Evolutionary conservation across 1,140 invertebrate genomes (phyloP).

Genomic region (Zaprionus africanus): DNA sequence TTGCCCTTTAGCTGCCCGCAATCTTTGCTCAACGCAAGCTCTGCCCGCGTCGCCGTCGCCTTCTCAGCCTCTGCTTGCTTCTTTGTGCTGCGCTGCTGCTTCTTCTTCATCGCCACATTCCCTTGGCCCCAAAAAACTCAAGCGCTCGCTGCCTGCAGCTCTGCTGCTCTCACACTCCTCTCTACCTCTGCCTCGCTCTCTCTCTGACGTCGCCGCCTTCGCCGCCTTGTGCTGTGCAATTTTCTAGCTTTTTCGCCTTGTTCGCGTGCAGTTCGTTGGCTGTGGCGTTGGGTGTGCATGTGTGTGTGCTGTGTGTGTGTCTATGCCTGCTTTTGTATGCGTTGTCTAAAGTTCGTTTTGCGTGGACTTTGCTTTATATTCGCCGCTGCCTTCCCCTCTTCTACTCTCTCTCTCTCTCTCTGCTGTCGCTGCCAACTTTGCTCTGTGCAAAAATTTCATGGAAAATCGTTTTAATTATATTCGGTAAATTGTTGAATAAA

Average conservation of each 20-base stretch:
- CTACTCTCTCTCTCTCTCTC: background rate
- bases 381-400: constrained; percentile 4
- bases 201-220: constrained; percentile 15
- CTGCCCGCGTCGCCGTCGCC: background rate
- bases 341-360: constrained; percentile 45
- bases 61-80: background rate
- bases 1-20: constrained; percentile 12
- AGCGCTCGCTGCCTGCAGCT: constrained; percentile 2
- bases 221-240: constrained; percentile 61
- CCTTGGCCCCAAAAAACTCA: constrained; percentile 50
- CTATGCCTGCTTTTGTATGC: constrained; percentile 26
- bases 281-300: constrained; percentile 32
- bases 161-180: constrained; percentile 13
- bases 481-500: constrained; percentile 60
- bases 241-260: constrained; percentile 72
- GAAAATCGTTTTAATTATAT: constrained; percentile 83
- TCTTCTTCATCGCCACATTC: constrained; percentile 34
- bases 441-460: constrained; percentile 72
- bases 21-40: constrained; percentile 17
- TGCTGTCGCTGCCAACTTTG: constrained; percentile 52
- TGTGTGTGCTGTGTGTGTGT: constrained; percentile 1
- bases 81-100: constrained; percentile 20
- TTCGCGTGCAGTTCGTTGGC: constrained; percentile 71
- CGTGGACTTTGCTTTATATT: constrained; percentile 73
- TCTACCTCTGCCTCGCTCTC: constrained; percentile 7